These are phyloP conservation scores for Leptogaster cylindrica DNA, from an alignment of 2,888 invertebrate species.

Conservation along the genomic window DNA sequence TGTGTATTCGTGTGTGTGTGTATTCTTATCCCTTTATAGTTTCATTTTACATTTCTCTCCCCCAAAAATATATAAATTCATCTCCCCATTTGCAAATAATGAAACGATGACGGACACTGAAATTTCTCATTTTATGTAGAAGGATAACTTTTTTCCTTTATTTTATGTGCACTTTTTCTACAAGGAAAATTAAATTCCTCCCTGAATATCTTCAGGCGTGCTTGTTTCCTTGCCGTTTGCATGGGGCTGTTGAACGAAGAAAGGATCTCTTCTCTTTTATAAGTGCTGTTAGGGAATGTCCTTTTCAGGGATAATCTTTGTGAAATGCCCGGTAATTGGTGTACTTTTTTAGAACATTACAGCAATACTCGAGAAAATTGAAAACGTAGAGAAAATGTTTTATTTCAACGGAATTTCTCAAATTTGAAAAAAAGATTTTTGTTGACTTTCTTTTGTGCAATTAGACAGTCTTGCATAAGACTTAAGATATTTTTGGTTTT, in stretches of 20 bases:
- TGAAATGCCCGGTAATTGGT: conserved; percentile 34
- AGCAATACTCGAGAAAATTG: background rate
- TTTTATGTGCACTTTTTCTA: too few relatives aligned
- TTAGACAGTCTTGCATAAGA: too few relatives aligned
- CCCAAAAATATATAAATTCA: conserved; percentile 33
- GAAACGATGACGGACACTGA: too few relatives aligned
- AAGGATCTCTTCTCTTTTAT: conserved; percentile 3
- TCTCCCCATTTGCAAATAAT: too few relatives aligned
- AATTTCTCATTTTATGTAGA: too few relatives aligned
- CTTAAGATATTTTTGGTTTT: too few relatives aligned
- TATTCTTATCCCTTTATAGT: conserved; percentile 15
- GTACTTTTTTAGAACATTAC: conserved; percentile 28
- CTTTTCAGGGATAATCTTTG: conserved; percentile 22
- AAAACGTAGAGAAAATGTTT: conserved; percentile 8
- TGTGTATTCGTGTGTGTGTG: conserved; percentile 12
- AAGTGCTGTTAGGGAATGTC: conserved; percentile 27
- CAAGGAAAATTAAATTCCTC: conserved; percentile 17
- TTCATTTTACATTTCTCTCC: conserved; percentile 15
- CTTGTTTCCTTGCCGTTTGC: background rate
- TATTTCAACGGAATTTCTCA: too few relatives aligned
- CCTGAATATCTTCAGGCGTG: background rate
- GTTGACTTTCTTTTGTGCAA: too few relatives aligned
- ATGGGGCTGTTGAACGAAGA: background rate
- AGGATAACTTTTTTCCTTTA: too few relatives aligned
- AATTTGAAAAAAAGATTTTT: too few relatives aligned